Evolutionary conservation across 2,797 vertebrate species (phyloP).

Genomic region (Arctocebus calabarensis): DNA sequence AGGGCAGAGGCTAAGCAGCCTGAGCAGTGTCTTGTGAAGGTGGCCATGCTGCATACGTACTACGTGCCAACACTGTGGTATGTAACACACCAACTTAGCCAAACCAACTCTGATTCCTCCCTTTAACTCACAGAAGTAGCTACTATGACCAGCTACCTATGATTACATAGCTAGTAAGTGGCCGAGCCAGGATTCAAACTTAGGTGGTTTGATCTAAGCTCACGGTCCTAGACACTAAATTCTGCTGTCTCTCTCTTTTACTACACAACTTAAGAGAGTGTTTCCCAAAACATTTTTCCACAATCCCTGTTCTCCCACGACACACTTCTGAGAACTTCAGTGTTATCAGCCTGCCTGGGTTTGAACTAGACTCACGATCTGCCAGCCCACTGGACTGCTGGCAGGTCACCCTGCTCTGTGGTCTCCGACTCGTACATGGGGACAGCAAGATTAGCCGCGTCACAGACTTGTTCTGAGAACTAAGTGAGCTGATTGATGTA

Average conservation of each 20-base stretch:
- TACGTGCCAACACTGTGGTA: not conserved
- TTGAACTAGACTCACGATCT: not conserved
- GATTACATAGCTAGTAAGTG: fast-evolving
- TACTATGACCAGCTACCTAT: not conserved
- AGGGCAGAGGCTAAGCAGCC: not conserved
- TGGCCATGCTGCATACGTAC: fast-evolving
- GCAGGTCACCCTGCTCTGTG: not conserved
- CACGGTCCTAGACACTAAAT: not conserved
- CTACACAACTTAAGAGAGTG: not conserved
- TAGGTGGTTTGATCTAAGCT: not conserved
- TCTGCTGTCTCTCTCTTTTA: not conserved
- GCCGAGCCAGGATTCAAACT: not conserved
- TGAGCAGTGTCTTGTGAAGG: fast-evolving
- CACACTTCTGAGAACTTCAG: not conserved
- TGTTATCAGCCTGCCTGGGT: not conserved
- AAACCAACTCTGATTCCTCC: not conserved
- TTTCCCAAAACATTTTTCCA: not conserved
- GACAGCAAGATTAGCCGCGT: fast-evolving
- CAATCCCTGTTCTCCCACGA: fast-evolving
- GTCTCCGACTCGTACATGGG: fast-evolving
- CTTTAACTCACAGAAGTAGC: not conserved
- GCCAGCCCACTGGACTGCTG: not conserved
- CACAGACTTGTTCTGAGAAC: not conserved
- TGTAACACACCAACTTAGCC: not conserved
- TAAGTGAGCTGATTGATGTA: fast-evolving